A percentile compares a stretch with the other conserved stretches of the same genome.
Evolutionary conservation across 1,140 invertebrate species (phyloP).

Genomic region (Platyscapa corneri): DNA sequence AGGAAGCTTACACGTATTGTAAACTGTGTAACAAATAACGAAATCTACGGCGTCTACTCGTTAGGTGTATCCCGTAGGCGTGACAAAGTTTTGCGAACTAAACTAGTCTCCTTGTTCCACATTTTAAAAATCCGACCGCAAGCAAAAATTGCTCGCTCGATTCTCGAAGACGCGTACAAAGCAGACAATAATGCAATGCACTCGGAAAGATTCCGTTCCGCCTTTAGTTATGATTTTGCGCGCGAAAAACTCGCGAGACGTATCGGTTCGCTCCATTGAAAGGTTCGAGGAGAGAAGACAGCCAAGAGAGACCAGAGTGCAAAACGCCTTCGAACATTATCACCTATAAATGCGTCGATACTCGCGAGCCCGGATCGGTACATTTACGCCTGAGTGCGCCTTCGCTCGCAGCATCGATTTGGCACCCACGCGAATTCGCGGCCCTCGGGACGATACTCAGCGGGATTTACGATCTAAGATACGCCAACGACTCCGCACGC

Average conservation of each 20-base stretch:
- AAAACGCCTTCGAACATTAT: neutral
- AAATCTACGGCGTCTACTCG: neutral
- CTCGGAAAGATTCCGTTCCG: neutral
- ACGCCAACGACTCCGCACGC: neutral
- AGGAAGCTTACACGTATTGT: neutral
- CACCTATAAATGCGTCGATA: neutral
- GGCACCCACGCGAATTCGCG: neutral
- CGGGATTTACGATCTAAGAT: constrained; percentile 8
- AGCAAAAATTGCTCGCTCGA: neutral
- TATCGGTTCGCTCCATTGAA: no score
- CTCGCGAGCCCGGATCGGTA: neutral
- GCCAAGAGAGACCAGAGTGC: no score
- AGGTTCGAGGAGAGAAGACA: no score
- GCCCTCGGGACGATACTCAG: neutral
- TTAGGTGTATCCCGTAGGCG: neutral
- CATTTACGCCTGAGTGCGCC: neutral
- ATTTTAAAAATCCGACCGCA: neutral
- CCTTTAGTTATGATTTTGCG: no score
- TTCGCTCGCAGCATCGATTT: constrained; percentile 4
- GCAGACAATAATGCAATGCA: neutral
- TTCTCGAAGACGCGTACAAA: neutral
- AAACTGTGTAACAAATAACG: neutral
- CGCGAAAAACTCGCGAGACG: no score
- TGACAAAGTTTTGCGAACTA: neutral
- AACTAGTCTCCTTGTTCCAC: neutral